Base-by-base conservation (phyloP, 2,113 vertebrate genomes). In the Dipodomys ordii region DNA sequence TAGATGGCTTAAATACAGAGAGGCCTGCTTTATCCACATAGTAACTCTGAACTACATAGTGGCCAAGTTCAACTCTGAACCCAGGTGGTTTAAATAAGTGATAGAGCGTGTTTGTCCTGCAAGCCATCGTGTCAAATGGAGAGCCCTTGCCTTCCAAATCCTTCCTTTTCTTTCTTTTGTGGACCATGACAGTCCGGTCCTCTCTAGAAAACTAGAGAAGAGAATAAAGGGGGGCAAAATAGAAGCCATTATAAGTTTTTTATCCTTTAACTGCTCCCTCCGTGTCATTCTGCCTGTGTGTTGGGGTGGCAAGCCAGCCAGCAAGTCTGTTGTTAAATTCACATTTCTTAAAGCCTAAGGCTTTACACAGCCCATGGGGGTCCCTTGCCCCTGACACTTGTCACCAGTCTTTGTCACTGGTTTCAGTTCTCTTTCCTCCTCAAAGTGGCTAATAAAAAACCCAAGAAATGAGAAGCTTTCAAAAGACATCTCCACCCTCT, bases 341-440 rank as follows among this genome's bases (percentile, higher is more conserved):
- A 84, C 35, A 88, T 84, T 84, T 91, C 77, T 95, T 89, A 49
- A 92, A 89, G 6, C 60, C 67, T 84, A 44, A 67, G 15, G 27
- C 96, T 95, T 87, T 53, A 80, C 92, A 90, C 19, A 87, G 76
- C 46, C 95, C 10, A 44, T 93, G 92, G 94, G 67, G 92, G 90
- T 96, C 89, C 25, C 76, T 94, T 88, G 15, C 30, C 83, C 79
- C 72, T 57, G 11, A 57, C 22, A 39, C 10, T 16, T 94, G 49
- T 94, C 92, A 83, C 71, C 67, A 79, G 35, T 86, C 84, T 91
- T 88, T 96, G 87, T 88, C 92, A 91, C 53, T 67, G 32, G 65
- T 60, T 87, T 90, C 49, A 69, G 30, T 80, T 93, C 84, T 94
- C 11, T 71, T 95, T 93, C 35, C 46, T 91, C 85, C 62, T 57